Conservation (phyloP, 2,888 invertebrate genomes). For the Phytoseiulus persimilis region DNA sequence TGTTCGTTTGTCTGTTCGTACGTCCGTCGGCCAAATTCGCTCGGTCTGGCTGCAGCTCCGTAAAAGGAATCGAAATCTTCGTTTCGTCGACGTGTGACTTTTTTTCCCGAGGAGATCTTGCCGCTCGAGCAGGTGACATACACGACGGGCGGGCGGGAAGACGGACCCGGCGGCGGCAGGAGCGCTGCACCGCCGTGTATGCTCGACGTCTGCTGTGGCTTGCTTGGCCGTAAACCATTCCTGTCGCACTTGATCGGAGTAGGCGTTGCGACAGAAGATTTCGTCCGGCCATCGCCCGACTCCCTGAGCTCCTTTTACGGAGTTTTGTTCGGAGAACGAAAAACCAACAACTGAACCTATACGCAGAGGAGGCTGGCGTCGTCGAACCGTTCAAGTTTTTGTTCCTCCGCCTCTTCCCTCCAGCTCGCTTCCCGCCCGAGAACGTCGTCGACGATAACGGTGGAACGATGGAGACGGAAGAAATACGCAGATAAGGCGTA, state of each 20-base stretch:
- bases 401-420: background rate
- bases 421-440: background rate
- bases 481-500: background rate
- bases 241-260: background rate
- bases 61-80: background rate
- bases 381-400: background rate
- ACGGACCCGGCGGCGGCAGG: too few relatives aligned
- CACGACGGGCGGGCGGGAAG: background rate
- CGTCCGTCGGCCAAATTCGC: background rate
- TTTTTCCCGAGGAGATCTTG: background rate
- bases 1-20: background rate
- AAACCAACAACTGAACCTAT: background rate
- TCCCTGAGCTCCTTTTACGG: constrained; percentile 5
- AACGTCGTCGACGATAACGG: background rate
- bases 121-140: background rate
- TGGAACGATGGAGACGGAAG: background rate
- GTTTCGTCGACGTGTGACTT: background rate
- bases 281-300: background rate
- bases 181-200: background rate
- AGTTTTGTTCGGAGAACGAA: background rate
- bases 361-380: background rate
- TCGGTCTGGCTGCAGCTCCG: background rate
- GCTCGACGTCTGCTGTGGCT: background rate
- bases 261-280: background rate
- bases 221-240: background rate